These are phyloP conservation scores for Phalera bucephala DNA, from an alignment of 2,888 invertebrate genomes.

Conservation along the genomic window DNA sequence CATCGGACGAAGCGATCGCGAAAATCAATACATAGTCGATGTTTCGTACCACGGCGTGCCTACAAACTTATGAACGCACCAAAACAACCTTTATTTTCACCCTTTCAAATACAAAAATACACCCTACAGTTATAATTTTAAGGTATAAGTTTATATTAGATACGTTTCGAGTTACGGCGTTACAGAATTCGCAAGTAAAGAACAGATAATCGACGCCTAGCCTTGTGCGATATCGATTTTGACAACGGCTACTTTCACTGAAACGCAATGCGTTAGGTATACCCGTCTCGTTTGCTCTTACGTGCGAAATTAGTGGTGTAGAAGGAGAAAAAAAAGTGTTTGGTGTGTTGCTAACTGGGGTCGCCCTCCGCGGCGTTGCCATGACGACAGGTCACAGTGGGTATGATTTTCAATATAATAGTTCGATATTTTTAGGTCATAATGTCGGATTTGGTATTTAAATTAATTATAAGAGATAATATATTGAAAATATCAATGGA, in stretches of 20 bases:
- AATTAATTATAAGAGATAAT: slow-evolving; percentile 45
- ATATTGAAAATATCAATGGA: slow-evolving; percentile 40
- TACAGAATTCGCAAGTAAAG: slow-evolving; percentile 28
- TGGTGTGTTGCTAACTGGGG: slow-evolving; percentile 34
- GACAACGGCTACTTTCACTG: slow-evolving; percentile 58
- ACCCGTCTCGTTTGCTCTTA: slow-evolving; percentile 40
- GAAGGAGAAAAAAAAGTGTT: slow-evolving; percentile 35
- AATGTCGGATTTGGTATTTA: slow-evolving; percentile 53
- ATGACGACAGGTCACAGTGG: slow-evolving; percentile 66
- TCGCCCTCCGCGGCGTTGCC: slow-evolving; percentile 58
- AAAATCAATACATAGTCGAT: slow-evolving; percentile 78
- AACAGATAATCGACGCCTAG: slow-evolving; percentile 82
- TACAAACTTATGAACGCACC: slow-evolving; percentile 14
- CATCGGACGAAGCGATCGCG: slow-evolving; percentile 51
- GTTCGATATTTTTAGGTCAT: slow-evolving; percentile 72
- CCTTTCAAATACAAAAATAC: slow-evolving; percentile 11
- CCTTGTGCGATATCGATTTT: slow-evolving; percentile 84
- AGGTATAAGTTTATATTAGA: slow-evolving; percentile 12
- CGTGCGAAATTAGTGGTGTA: slow-evolving; percentile 10
- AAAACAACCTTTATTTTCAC: slow-evolving; percentile 19
- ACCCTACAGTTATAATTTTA: background rate
- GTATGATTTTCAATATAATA: slow-evolving; percentile 68
- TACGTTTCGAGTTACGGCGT: slow-evolving; percentile 5
- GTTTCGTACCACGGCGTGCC: slow-evolving; percentile 44
- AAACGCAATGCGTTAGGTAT: slow-evolving; percentile 35